Evolutionary conservation across 2,888 invertebrate species (phyloP), one percentile per base, ranked within the genome.

Genomic region (Scelioninae gen. 2): DNA sequence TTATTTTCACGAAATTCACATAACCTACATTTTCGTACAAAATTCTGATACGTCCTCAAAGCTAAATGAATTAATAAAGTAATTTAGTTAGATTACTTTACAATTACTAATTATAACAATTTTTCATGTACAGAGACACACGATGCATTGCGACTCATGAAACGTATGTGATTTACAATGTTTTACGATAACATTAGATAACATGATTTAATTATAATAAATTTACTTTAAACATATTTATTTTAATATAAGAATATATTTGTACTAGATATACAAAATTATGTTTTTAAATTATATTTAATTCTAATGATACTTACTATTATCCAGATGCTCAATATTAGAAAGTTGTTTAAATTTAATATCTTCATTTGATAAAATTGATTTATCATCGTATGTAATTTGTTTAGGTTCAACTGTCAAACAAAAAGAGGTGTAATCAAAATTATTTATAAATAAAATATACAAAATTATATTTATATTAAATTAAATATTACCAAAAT

Each of bases 301-400:
- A 25, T 31, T 7, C 6, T 2, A 4, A 13, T 13, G 13, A 22
- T 52, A 68, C 67, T 68, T 68, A 68, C 67, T 58, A n/a, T 68
- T 68, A 28, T 68, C 67, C 13, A 68, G 43, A 25, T 68, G 67
- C 31, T 68, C 67, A 28, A 68, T 68, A 48, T 68, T 68, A 11
- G 58, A 58, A 35, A 52, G 16, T 9, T 58, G 50, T 33, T 57
- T 41, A 1, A 50, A 10, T 43, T 57, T 65, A 13, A 37, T 28
- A n/a, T 25, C 16, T 39, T 16, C 39, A 41, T 28, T 55, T 15
- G 45, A 16, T 41, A 50, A 41, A 39, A 31, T 7, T 5, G 28
- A n/a, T 67, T 67, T 67, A 22, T 67, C 41, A 10, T 57, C 65
- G 22, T 16, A 65, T 7, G 41, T 13, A 39, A 65, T 35, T 25